Conservation (phyloP, 2,113 vertebrate genomes). For the Tetraodon nigroviridis region DNA sequence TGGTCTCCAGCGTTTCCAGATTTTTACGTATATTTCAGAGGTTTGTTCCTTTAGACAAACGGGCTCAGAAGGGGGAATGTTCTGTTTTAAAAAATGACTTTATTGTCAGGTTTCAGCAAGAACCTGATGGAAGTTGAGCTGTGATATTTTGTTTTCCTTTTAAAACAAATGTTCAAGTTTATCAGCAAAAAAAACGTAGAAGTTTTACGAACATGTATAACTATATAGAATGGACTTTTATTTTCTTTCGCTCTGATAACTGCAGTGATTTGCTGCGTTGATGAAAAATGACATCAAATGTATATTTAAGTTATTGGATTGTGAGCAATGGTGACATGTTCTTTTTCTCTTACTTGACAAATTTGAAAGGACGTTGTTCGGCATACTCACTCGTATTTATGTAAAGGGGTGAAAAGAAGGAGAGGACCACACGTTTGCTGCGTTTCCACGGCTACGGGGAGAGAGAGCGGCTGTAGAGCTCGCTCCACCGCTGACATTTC, state of each 20-base stretch:
- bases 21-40: slow-evolving; percentile 36
- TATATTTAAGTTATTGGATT: slow-evolving; percentile 57
- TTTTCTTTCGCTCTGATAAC: slow-evolving; percentile 58
- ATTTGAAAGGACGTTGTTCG: slow-evolving; percentile 57
- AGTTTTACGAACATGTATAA: slow-evolving; percentile 20
- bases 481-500: not conserved
- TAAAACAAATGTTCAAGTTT: slow-evolving; percentile 29
- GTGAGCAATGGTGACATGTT: slow-evolving; percentile 38
- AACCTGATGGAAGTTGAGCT: slow-evolving; percentile 24
- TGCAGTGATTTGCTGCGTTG: slow-evolving; percentile 41
- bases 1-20: slow-evolving; percentile 14
- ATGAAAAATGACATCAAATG: slow-evolving; percentile 45
- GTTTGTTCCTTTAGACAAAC: slow-evolving; percentile 46
- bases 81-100: slow-evolving; percentile 46
- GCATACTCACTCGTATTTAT: slow-evolving; percentile 67
- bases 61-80: slow-evolving; percentile 36
- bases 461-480: slow-evolving; percentile 1
- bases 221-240: slow-evolving; percentile 56
- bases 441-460: slow-evolving; percentile 24
- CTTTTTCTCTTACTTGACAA: slow-evolving; percentile 62
- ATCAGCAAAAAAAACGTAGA: slow-evolving; percentile 36
- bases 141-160: slow-evolving; percentile 35
- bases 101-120: slow-evolving; percentile 37
- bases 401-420: slow-evolving; percentile 49
- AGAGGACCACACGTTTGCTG: slow-evolving; percentile 61